Evolutionary conservation across 2,797 vertebrate species (phyloP), one percentile per base, ranked within the genome.

Genomic region (Champsocephalus esox): DNA sequence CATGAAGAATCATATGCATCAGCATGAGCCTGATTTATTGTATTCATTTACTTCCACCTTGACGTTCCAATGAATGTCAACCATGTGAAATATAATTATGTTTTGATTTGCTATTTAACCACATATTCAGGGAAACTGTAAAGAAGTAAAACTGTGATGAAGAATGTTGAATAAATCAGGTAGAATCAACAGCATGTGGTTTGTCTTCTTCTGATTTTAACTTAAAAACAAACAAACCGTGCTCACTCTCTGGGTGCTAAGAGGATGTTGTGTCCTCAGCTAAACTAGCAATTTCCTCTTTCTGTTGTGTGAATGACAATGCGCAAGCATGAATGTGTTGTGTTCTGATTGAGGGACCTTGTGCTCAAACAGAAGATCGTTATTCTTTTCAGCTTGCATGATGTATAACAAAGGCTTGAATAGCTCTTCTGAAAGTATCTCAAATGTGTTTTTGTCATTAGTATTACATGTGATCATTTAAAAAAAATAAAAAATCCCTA

Each of bases 41-140:
- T 46, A 12, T 38, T 66, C 11, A 54, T 16, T 32, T 50, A 49
- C 14, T 17, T 5, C 19, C 48, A 70, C 19, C 38, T 17, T 16
- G 9, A 61, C 58, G 52, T 65, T 63, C 45, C 24, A 52, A 12
- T 58, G 54, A 12, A n/a, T 57, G 71, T 79, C 75, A 80, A 63
- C 60, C 44, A 60, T 67, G n/a, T 55, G 24, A 34, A 34, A 52
- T 19, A 7, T 6, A 21, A 21, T 21, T 21, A 45, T 1, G 21
- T 61, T 82, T 57, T 84, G 67, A 68, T 77, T 87, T 73, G 32
- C 38, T 12, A 44, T 55, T 71, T 56, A 28, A 75, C 16, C 3
- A 43, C 41, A 66, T 70, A 68, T 87, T 56, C 49, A 80, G 51
- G 17, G 34, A 16, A 60, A 41, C 17, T 9, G 12, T 0, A 38